phyloP scores from a whole-genome alignment of 92 coral and sea anemone genomes.

The Scolanthus callimorphus region DNA sequence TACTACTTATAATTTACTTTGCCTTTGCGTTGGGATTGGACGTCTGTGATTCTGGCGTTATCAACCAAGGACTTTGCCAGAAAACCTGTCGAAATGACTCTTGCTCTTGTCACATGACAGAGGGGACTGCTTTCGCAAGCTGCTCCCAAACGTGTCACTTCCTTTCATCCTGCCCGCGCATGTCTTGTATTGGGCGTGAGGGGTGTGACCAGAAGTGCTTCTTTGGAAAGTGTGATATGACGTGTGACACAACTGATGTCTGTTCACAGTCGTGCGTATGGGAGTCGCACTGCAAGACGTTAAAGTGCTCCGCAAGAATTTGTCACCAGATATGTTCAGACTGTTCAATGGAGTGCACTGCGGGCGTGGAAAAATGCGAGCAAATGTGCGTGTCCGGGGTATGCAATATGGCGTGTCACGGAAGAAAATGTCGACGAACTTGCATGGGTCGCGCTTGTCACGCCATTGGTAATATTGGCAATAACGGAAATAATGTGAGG shows the following conservation, averaged over 20 bases:
- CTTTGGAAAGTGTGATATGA: constrained; percentile 54
- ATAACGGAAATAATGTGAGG: not conserved
- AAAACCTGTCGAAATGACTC: constrained; percentile 23
- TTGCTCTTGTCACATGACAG: constrained; percentile 46
- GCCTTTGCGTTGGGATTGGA: no score
- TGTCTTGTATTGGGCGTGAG: constrained; percentile 41
- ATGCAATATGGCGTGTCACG: constrained; percentile 43
- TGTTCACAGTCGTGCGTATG: constrained; percentile 63
- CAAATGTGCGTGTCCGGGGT: constrained; percentile 32
- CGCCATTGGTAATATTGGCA: constrained; percentile 5
- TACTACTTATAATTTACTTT: no score
- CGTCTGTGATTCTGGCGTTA: constrained; percentile 32
- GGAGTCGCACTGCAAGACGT: constrained; percentile 21
- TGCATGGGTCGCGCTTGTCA: constrained; percentile 10
- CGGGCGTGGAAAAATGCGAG: constrained; percentile 8
- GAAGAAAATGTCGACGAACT: constrained; percentile 14
- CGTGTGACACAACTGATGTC: constrained; percentile 28
- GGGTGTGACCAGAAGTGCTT: constrained; percentile 61
- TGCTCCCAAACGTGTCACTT: constrained; percentile 54
- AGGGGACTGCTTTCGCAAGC: constrained; percentile 31
- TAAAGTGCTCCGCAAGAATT: constrained; percentile 19
- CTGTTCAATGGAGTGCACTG: constrained; percentile 30
- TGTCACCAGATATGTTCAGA: constrained; percentile 32
- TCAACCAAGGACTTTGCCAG: constrained; percentile 60
- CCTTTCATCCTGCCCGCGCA: constrained; percentile 33